Percentiles rank a stretch among this genome's conserved stretches.
These are phyloP conservation scores for Leptonema lineaticorne DNA, from an alignment of 1,140 invertebrate species.

Conservation along the genomic window DNA sequence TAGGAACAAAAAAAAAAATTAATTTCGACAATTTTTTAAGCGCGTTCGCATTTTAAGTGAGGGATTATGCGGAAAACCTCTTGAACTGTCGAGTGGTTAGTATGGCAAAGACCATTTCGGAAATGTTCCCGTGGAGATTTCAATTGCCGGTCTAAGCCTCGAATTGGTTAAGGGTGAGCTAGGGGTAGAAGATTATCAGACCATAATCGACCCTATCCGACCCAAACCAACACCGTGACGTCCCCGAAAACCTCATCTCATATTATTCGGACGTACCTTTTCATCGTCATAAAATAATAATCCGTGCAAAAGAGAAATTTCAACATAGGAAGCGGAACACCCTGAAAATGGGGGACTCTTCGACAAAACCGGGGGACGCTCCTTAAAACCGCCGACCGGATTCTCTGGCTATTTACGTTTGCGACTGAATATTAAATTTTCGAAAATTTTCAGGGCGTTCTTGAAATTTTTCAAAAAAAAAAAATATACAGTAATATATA, in stretches of 20 bases:
- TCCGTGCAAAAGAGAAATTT: slow-evolving; percentile 1
- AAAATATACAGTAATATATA: not conserved
- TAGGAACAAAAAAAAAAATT: not conserved
- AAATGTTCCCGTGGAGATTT: slow-evolving; percentile 16
- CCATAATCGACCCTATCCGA: slow-evolving; percentile 6
- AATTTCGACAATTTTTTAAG: slow-evolving; percentile 3
- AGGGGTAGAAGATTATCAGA: not conserved
- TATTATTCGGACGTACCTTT: slow-evolving; percentile 5
- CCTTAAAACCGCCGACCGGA: not conserved
- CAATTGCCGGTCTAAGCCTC: slow-evolving; percentile 12
- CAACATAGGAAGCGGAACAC: not conserved
- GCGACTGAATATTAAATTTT: slow-evolving; percentile 13
- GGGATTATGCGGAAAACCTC: slow-evolving; percentile 10
- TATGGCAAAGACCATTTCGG: not conserved
- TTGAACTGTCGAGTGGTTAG: slow-evolving; percentile 17
- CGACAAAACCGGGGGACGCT: not conserved
- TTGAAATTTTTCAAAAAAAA: not conserved
- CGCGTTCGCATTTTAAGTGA: slow-evolving; percentile 10
- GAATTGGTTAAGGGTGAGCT: not conserved
- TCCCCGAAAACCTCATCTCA: no score
- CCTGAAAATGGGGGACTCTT: not conserved
- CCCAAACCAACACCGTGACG: no score
- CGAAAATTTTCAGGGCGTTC: slow-evolving; percentile 1
- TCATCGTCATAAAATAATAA: slow-evolving; percentile 9
- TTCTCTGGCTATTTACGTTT: slow-evolving; percentile 5